A percentile compares a stretch with the other conserved stretches of the same genome.
Evolutionary conservation across 2,113 vertebrate species (phyloP).

Genomic region (Capricornis sumatraensis): DNA sequence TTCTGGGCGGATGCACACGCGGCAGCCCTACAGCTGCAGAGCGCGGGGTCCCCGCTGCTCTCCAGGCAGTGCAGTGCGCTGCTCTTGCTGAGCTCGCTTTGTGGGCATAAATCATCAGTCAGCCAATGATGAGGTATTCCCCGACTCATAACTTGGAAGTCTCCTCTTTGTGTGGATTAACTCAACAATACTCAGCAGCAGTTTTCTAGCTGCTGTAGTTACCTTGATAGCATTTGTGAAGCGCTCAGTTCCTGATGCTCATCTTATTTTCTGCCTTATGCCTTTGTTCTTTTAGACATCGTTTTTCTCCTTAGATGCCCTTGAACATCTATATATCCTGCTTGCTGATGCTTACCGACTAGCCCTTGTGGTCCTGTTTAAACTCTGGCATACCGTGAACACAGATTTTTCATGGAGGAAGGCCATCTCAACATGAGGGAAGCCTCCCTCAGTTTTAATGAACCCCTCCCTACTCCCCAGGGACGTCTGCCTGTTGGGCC

Average conservation of each 20-base stretch:
- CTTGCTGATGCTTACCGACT: not conserved
- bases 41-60: fast-evolving
- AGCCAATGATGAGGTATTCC: not conserved
- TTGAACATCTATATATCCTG: not conserved
- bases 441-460: not conserved
- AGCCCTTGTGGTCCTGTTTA: not conserved
- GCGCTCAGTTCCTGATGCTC: not conserved
- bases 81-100: not conserved
- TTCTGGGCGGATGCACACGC: not conserved
- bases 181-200: not conserved
- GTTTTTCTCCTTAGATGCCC: not conserved
- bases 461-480: not conserved
- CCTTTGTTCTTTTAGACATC: not conserved
- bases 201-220: not conserved
- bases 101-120: not conserved
- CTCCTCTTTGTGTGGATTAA: not conserved
- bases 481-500: too few relatives aligned
- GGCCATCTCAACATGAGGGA: not conserved
- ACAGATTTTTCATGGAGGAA: not conserved
- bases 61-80: not conserved
- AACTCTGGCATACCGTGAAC: not conserved
- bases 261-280: not conserved
- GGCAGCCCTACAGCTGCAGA: fast-evolving
- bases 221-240: not conserved
- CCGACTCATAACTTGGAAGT: not conserved